phyloP scores from a whole-genome alignment of 2,888 invertebrate genomes.

The Phymatocera aterrima region DNA sequence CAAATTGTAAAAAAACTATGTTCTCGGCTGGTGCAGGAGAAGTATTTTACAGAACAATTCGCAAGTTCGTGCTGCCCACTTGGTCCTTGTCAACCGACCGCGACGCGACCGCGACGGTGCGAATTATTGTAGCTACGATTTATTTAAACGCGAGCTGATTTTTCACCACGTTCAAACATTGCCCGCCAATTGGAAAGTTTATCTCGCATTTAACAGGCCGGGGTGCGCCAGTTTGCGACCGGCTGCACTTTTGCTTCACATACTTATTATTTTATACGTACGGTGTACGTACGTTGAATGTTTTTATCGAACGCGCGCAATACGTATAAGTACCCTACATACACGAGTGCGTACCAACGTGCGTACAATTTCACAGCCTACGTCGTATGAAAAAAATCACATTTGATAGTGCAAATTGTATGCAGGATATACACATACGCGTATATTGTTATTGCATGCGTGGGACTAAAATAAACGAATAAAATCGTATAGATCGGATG shows the following conservation, averaged over 20 bases:
- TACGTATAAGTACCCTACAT: too few species aligned
- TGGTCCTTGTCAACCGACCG: conserved; percentile 46
- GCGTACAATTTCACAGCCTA: too few species aligned
- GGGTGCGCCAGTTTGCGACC: background rate
- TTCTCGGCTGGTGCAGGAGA: background rate
- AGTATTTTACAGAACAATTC: background rate
- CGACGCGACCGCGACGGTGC: too few species aligned
- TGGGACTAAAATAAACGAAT: conserved; percentile 1
- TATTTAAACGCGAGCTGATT: conserved; percentile 14
- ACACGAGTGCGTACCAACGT: too few species aligned
- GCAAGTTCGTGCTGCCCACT: conserved; percentile 35
- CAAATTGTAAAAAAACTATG: background rate
- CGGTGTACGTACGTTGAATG: too few species aligned
- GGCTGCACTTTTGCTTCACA: too few species aligned
- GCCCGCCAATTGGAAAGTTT: conserved; percentile 27
- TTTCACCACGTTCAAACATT: background rate
- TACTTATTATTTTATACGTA: too few species aligned
- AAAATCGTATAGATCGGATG: background rate
- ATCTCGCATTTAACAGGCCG: background rate
- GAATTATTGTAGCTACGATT: conserved; percentile 14
- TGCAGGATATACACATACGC: too few species aligned
- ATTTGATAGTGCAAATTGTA: too few species aligned
- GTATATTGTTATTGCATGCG: too few species aligned
- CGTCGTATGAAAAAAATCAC: too few species aligned
- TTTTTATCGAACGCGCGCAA: too few species aligned